A percentile compares a stretch with the other conserved stretches of the same genome.
phyloP scores from a whole-genome alignment of 2,113 vertebrate genomes.

The cattle (Bos taurus) region ARS-UCD2.0 NC_037335.1:105546001-105546500 shows the following conservation, averaged over 20 bases:
- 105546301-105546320: accelerated
- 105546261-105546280: not conserved
- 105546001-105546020: not conserved
- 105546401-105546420: not conserved
- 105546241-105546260: not conserved
- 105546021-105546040: not conserved
- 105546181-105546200: not conserved
- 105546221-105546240: not conserved
- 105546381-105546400: not conserved
- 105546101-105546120: not conserved
- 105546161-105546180: not conserved
- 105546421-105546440: not conserved
- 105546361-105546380: not conserved
- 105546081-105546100: not conserved
- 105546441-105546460: not conserved
- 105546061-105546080: not conserved
- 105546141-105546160: not conserved
- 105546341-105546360: accelerated
- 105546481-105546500: not conserved
- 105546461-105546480: not conserved
- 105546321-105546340: not conserved
- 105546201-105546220: not conserved
- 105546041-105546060: not conserved
- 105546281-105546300: accelerated
- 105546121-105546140: not conserved